phyloP scores from a whole-genome alignment of 1,140 invertebrate genomes.

The Acyrthosiphon pisum region DNA sequence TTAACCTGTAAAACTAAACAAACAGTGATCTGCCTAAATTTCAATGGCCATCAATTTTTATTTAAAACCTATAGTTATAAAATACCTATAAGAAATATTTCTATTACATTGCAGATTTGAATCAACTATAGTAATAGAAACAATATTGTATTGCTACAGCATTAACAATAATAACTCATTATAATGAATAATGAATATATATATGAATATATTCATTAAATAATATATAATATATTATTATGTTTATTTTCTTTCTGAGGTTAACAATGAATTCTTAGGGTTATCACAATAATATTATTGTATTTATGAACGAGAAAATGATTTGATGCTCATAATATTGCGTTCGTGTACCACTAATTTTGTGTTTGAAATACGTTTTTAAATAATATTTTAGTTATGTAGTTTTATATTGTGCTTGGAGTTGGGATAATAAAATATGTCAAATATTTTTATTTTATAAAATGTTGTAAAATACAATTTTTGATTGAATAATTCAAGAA shows the following conservation, averaged over 20 bases:
- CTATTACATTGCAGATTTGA: background rate
- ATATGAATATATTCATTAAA: no score
- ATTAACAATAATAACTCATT: background rate
- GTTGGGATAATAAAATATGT: background rate
- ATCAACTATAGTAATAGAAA: background rate
- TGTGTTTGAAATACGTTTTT: background rate
- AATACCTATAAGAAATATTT: background rate
- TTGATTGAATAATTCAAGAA: background rate
- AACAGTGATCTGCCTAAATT: background rate
- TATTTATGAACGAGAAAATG: background rate
- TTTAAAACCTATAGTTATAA: background rate
- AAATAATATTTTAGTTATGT: background rate
- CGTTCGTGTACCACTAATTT: background rate
- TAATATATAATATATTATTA: background rate
- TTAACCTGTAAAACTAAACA: background rate
- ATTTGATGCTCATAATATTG: background rate
- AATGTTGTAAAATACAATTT: background rate
- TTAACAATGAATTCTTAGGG: background rate
- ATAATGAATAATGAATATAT: no score
- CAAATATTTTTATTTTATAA: background rate
- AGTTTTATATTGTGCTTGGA: background rate
- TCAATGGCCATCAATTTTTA: no score
- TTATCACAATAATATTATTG: background rate
- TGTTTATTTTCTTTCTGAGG: background rate
- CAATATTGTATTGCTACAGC: background rate